Base-by-base conservation (phyloP, 2,888 invertebrate species). In the Hypselothyrea guttata region DNA sequence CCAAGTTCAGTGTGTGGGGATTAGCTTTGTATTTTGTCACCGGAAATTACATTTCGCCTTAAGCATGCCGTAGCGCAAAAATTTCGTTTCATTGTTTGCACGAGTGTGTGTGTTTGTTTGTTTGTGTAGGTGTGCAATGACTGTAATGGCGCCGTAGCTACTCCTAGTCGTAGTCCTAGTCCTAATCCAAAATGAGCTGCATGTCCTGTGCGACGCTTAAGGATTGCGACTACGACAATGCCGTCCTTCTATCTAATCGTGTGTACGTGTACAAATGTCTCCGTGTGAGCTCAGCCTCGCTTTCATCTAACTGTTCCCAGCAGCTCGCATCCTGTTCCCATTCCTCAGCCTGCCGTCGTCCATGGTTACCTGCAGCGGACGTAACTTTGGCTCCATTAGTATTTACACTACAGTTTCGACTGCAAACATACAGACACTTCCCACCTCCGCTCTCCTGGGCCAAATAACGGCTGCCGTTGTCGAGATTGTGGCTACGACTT, bases 21-120 rank as follows among this genome's bases (percentile, higher is more conserved):
- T 84, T 84, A 85, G 84, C 86, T 78, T 86, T 79, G 85, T 79
- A 84, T 79, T 86, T 86, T 85, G 84, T 81, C 76, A 79, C 82
- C 83, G 87, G 83, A 85, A 85, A 85, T 85, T 85, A 85, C 84
- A 86, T 85, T 87, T 83, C 71, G 75, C 77, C 85, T 86, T 67
- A 64, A 75, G 73, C 73, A 82, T 68, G 77, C 63, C 63, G 51
- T 59, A 49, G 73, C 56, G 60, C 78, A 86, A 77, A 84, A 84
- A 86, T 84, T 81, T 86, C 69, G 64, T 71, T 69, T 81, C 77
- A 84, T 84, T 86, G 84, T 81, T 63, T 71, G 74, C 57, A 38
- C 47, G 64, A 44, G 44, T 52, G 38, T 60, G 38, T 22, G 7
- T 5, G 15, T 13, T 2, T 7, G 7, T 1, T 1, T 9, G 1